Evolutionary conservation across 2,888 invertebrate genomes (phyloP), one percentile per base, ranked within the genome.

Genomic region (Tetanocera ferruginea): DNA sequence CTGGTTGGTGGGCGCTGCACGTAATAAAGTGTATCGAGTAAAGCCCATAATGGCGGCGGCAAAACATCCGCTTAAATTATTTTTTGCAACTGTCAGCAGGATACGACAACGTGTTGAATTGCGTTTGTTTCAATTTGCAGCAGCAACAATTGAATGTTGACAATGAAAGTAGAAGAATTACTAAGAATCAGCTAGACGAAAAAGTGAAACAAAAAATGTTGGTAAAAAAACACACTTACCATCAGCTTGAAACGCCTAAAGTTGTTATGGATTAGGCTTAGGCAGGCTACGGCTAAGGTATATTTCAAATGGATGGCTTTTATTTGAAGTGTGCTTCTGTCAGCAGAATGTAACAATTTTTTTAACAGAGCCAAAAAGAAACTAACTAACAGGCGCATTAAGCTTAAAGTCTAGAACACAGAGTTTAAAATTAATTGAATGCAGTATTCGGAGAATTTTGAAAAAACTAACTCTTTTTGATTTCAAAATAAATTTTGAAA

Each of bases 11-110:
- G 23, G 19, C 17, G 43, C 37, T 23, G 37, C n/a, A 43, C 19
- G 43, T 43, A 37, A 60, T 60, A 60, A 60, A 17, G 25, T 19
- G n/a, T 70, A 17, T 49, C 19, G 51, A 31, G 34, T 34, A 55
- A 55, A 71, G n/a, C 52, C 71, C 55, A 55, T 71, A 71, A 71
- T 71, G 71, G 71, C 19, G 71, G 55, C 71, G 34, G 31, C 55
- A 19, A 66, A 71, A 31, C 71, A 57, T 71, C 55, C 71, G 71
- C 55, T 52, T 19, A 52, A 49, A 51, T 17, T 55, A 8, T 34
- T 34, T 55, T 71, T 55, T 55, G 8, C 31, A 9, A 19, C 31
- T 57, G 52, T 23, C 71, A 23, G 55, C 71, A 34, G 34, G 31
- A n/a, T 17, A 19, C 23, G n/a, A 23, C 69, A 51, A 51, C 69